These are phyloP conservation scores for Sebastes wilsoni DNA, from an alignment of 2,797 vertebrate genomes.

Conservation along the genomic window DNA sequence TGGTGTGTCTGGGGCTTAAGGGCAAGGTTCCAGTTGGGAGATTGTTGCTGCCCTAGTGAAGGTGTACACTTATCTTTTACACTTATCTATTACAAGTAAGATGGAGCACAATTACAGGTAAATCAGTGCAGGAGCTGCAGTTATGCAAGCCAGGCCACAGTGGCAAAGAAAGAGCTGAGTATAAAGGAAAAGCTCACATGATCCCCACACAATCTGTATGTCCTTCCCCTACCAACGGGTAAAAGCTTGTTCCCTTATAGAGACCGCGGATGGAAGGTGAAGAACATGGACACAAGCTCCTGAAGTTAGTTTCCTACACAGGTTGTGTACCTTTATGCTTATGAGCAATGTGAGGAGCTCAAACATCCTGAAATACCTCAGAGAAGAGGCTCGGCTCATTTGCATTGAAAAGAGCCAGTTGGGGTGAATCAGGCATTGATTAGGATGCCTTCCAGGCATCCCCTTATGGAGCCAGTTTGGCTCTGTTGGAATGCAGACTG, in stretches of 20 bases:
- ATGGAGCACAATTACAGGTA: background rate
- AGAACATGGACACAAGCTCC: background rate
- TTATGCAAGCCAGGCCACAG: background rate
- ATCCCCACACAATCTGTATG: background rate
- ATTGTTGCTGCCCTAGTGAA: background rate
- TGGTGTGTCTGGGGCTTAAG: too few relatives aligned
- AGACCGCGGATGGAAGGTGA: background rate
- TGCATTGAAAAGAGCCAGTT: conserved; percentile 29
- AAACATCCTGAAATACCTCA: conserved; percentile 13
- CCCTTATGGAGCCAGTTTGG: conserved; percentile 35
- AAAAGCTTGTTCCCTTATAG: background rate
- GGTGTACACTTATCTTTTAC: background rate
- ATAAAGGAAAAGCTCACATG: background rate
- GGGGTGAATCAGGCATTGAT: conserved; percentile 41
- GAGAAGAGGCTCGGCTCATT: conserved; percentile 20
- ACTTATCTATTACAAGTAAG: background rate
- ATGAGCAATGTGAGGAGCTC: background rate
- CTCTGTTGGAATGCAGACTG: background rate
- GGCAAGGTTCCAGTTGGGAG: background rate
- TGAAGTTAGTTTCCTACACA: background rate
- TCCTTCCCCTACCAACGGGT: background rate
- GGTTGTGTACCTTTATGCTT: background rate
- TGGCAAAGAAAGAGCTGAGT: background rate
- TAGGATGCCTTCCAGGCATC: conserved; percentile 36
- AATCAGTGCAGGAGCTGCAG: background rate